phyloP scores from a whole-genome alignment of 2,113 vertebrate species.

The Todiramphus chloris region DNA sequence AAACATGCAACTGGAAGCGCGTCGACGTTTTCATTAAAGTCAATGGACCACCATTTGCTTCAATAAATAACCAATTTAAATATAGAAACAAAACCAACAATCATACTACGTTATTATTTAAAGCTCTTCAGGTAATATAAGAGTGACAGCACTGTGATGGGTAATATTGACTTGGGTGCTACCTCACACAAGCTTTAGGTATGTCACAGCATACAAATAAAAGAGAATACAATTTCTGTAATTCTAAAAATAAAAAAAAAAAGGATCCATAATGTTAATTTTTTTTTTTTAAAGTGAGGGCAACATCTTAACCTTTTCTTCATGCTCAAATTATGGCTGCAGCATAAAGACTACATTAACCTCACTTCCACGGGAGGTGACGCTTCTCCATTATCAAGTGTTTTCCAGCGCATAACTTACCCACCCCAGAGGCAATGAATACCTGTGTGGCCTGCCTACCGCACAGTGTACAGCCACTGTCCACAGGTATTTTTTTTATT shows the following conservation, averaged over 20 bases:
- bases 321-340: not conserved
- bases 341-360: not conserved
- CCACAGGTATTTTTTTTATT: rapidly evolving
- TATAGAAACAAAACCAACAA: not conserved
- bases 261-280: rapidly evolving
- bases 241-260: not conserved
- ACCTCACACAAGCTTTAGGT: not conserved
- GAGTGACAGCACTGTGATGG: not conserved
- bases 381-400: not conserved
- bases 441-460: not conserved
- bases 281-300: not conserved
- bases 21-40: not conserved
- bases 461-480: not conserved
- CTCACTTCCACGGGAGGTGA: rapidly evolving
- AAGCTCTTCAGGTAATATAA: not conserved
- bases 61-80: not conserved
- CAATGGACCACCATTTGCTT: not conserved
- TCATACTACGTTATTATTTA: not conserved
- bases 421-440: rapidly evolving
- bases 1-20: not conserved
- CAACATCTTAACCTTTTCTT: not conserved
- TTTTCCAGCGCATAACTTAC: not conserved
- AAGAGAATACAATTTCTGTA: not conserved
- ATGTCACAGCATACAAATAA: not conserved
- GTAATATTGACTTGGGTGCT: not conserved